Percentiles rank a stretch among this genome's conserved stretches.
phyloP scores from a whole-genome alignment of 92 coral and sea anemone genomes.

The Siderastrea siderea region DNA sequence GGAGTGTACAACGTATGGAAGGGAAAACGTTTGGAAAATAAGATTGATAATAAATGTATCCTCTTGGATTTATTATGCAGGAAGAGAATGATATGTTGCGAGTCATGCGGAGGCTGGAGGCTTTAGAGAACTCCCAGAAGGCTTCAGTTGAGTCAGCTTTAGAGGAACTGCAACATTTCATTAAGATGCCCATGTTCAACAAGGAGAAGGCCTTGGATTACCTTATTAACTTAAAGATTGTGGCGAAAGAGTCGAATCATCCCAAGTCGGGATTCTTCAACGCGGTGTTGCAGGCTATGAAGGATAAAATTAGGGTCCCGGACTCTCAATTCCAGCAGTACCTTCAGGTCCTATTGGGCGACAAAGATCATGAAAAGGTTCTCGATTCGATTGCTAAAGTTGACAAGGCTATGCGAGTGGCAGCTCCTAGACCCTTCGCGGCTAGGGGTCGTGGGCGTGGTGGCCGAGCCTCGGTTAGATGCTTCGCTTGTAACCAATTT shows the following conservation, averaged over 20 bases:
- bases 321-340: neutral
- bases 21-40: too few relatives aligned
- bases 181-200: neutral
- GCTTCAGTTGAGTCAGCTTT: conserved; percentile 1
- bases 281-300: neutral
- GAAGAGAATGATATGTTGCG: neutral
- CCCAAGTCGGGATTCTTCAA: neutral
- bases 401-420: neutral
- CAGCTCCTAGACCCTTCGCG: neutral
- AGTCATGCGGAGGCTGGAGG: neutral
- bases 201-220: conserved; percentile 5
- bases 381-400: neutral
- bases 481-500: neutral
- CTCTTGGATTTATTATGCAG: neutral
- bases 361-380: conserved; percentile 20
- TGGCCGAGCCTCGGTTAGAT: neutral
- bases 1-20: too few relatives aligned
- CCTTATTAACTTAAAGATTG: neutral
- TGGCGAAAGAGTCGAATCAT: neutral
- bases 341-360: neutral
- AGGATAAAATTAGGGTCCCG: neutral
- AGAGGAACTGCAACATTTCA: neutral
- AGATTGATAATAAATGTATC: too few relatives aligned
- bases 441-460: neutral
- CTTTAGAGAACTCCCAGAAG: neutral